Evolutionary conservation across 2,797 vertebrate species (phyloP).

Genomic region (Sebastes itinus): DNA sequence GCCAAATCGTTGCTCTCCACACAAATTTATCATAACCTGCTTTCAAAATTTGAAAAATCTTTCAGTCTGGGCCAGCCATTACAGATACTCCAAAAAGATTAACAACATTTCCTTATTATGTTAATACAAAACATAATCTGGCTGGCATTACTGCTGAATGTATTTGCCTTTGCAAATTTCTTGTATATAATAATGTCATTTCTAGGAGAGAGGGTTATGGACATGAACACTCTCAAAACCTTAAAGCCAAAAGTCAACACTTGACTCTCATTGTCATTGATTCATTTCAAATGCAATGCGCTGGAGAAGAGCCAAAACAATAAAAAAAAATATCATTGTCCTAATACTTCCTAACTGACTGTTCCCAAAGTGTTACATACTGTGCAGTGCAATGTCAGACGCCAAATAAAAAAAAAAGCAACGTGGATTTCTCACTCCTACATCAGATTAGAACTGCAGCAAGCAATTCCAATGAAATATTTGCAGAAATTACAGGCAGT

Average conservation of each 20-base stretch:
- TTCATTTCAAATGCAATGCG: not conserved
- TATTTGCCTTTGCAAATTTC: not conserved
- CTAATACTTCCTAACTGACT: not conserved
- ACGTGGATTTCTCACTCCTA: not conserved
- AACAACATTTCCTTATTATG: not conserved
- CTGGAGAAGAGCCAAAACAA: not conserved
- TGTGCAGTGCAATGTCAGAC: no score
- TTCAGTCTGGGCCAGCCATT: no score
- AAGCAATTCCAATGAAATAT: slow-evolving; percentile 21
- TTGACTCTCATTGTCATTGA: not conserved
- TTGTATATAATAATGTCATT: not conserved
- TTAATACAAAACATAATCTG: not conserved
- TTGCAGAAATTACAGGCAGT: slow-evolving; percentile 14
- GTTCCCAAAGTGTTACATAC: no score
- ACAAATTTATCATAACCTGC: no score
- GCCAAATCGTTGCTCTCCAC: no score
- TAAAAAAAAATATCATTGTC: not conserved
- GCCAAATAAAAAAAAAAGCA: not conserved
- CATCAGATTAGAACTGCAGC: slow-evolving; percentile 6
- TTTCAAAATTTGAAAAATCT: no score
- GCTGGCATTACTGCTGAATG: not conserved
- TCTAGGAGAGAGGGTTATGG: not conserved
- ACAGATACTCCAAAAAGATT: not conserved
- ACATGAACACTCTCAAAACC: not conserved
- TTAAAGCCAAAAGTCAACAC: not conserved